phyloP scores from a whole-genome alignment of 2,888 invertebrate species.

The Parnassius apollo region DNA sequence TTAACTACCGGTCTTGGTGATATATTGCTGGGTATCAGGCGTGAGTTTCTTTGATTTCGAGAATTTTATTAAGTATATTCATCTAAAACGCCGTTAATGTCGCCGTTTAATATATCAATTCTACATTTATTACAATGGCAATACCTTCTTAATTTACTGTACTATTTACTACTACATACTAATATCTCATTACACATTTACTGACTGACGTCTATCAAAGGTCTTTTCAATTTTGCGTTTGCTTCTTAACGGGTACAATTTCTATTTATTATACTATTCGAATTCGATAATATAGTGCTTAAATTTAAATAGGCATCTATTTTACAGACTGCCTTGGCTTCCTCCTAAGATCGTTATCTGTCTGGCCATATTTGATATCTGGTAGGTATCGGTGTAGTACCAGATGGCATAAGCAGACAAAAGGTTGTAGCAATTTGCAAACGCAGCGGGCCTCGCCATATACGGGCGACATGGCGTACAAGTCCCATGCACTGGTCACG shows the following conservation, averaged over 20 bases:
- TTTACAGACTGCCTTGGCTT: constrained; percentile 17
- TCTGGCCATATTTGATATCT: constrained; percentile 29
- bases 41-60: constrained; percentile 34
- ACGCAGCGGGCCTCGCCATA: constrained; percentile 61
- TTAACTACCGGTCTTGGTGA: constrained; percentile 61
- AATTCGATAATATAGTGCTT: constrained; percentile 4
- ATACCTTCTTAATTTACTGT: constrained; percentile 6
- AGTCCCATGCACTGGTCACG: constrained; percentile 10
- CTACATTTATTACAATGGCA: constrained; percentile 3
- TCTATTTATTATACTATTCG: not conserved
- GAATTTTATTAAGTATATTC: constrained; percentile 26
- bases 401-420: constrained; percentile 56
- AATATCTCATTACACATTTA: constrained; percentile 1
- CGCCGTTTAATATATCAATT: constrained; percentile 10
- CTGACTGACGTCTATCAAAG: not conserved
- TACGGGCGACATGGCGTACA: constrained; percentile 46
- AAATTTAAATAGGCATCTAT: constrained; percentile 7
- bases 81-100: constrained; percentile 2
- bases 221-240: not conserved
- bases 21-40: constrained; percentile 39
- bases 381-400: constrained; percentile 32
- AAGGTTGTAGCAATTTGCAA: constrained; percentile 77
- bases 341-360: constrained; percentile 32
- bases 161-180: no score
- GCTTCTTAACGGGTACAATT: constrained; percentile 1